Percentiles rank a stretch among this genome's conserved stretches.
Evolutionary conservation across 2,888 invertebrate genomes (phyloP).

Genomic region (Clostera curtula): DNA sequence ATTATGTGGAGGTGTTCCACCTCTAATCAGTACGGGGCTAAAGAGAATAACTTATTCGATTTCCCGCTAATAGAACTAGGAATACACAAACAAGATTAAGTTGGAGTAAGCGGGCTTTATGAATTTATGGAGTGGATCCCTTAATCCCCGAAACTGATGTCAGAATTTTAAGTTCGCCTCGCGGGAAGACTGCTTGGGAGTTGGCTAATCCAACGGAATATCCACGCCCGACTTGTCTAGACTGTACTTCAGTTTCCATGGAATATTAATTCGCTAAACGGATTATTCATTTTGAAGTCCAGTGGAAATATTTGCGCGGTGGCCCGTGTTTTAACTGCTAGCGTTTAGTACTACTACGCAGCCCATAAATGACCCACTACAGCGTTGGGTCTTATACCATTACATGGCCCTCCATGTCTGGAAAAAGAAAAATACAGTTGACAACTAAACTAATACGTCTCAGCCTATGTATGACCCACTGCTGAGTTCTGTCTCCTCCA

Average conservation of each 20-base stretch:
- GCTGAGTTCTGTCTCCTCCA: too few relatives aligned
- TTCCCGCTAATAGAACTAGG: slow-evolving; percentile 59
- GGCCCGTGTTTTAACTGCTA: too few relatives aligned
- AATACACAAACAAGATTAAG: slow-evolving; percentile 64
- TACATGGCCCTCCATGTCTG: too few relatives aligned
- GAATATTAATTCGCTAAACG: too few relatives aligned
- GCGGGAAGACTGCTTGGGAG: slow-evolving; percentile 44
- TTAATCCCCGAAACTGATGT: slow-evolving; percentile 59
- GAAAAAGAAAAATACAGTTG: too few relatives aligned
- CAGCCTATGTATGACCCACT: too few relatives aligned
- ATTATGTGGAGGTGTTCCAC: slow-evolving; percentile 43
- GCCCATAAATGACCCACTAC: too few relatives aligned
- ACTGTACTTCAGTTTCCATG: slow-evolving; percentile 19
- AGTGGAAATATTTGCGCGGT: too few relatives aligned
- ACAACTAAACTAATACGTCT: too few relatives aligned
- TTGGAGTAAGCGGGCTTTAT: slow-evolving; percentile 48
- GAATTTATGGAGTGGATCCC: slow-evolving; percentile 52
- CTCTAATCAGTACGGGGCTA: slow-evolving; percentile 46
- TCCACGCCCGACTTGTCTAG: slow-evolving; percentile 25
- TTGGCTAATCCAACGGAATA: slow-evolving; percentile 49
- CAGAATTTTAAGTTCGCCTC: slow-evolving; percentile 58
- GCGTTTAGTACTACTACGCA: too few relatives aligned
- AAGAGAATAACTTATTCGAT: slow-evolving; percentile 67
- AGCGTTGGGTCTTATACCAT: too few relatives aligned
- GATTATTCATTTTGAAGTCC: too few relatives aligned